phyloP scores from a whole-genome alignment of 2,797 vertebrate genomes.

The Menidia menidia region DNA sequence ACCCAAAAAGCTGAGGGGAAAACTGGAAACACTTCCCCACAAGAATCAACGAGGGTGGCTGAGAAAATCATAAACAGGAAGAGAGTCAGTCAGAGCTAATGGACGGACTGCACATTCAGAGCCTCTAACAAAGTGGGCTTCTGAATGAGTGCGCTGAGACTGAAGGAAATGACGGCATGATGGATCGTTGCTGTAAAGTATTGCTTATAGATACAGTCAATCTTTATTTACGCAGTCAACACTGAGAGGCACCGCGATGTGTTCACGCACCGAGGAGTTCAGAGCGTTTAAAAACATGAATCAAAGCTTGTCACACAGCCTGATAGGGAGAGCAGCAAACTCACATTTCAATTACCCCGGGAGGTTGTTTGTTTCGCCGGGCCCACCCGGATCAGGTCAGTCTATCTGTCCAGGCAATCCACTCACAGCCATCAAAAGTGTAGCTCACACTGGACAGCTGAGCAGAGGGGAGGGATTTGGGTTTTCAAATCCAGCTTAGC shows the following conservation, averaged over 20 bases:
- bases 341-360: constrained; percentile 44
- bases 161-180: constrained; percentile 42
- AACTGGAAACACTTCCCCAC: constrained; percentile 47
- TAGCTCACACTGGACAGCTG: constrained; percentile 45
- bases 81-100: constrained; percentile 46
- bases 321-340: constrained; percentile 16
- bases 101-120: constrained; percentile 40
- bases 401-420: constrained; percentile 54
- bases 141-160: constrained; percentile 39
- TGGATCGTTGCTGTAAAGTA: constrained; percentile 33
- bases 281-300: neutral
- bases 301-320: constrained; percentile 8
- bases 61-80: constrained; percentile 37
- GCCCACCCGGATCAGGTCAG: constrained; percentile 49
- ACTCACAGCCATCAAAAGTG: constrained; percentile 43
- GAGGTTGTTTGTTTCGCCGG: constrained; percentile 42
- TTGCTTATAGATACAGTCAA: constrained; percentile 35
- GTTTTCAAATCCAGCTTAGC: constrained; percentile 70
- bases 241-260: too few species aligned
- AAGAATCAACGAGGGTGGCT: constrained; percentile 30
- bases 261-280: neutral
- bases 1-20: constrained; percentile 46
- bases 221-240: constrained; percentile 18
- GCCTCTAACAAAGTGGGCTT: constrained; percentile 33
- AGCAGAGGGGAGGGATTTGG: constrained; percentile 51